Conservation (phyloP, 2,888 invertebrate genomes). For the Micoletzkya japonica region DNA sequence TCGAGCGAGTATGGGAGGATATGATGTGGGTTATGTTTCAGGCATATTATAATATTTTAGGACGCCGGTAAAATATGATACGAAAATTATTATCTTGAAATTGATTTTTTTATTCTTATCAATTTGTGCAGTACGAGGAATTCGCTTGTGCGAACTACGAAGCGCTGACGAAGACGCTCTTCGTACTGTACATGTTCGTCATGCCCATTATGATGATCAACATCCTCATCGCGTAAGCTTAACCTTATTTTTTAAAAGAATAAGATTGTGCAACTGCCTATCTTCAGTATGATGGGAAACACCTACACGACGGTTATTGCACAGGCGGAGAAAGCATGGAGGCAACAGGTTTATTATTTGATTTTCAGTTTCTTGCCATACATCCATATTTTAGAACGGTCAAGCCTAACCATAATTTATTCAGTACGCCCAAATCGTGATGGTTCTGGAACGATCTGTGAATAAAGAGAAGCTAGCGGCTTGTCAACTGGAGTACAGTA, state of each 20-base stretch:
- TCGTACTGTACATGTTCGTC: slow-evolving; percentile 94
- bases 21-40: slow-evolving; percentile 77
- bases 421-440: slow-evolving; percentile 97
- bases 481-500: slow-evolving; percentile 91
- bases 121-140: slow-evolving; percentile 81
- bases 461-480: slow-evolving; percentile 85
- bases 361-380: neutral
- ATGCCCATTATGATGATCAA: slow-evolving; percentile 93
- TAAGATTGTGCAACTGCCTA: slow-evolving; percentile 69
- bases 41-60: neutral
- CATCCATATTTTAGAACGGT: neutral
- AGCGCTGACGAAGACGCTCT: slow-evolving; percentile 89
- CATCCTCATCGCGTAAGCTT: slow-evolving; percentile 82
- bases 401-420: slow-evolving; percentile 20
- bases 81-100: neutral
- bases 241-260: slow-evolving; percentile 65
- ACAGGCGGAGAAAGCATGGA: slow-evolving; percentile 98
- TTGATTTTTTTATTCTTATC: neutral
- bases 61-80: neutral
- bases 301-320: slow-evolving; percentile 97
- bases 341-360: slow-evolving; percentile 78
- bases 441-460: slow-evolving; percentile 89
- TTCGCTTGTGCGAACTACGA: slow-evolving; percentile 87
- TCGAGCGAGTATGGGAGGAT: slow-evolving; percentile 95
- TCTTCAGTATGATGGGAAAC: slow-evolving; percentile 97